Evolutionary conservation across 2,113 vertebrate species (phyloP), one percentile per base, ranked within the genome.

Genomic region (Hippocampus mohnikei): DNA sequence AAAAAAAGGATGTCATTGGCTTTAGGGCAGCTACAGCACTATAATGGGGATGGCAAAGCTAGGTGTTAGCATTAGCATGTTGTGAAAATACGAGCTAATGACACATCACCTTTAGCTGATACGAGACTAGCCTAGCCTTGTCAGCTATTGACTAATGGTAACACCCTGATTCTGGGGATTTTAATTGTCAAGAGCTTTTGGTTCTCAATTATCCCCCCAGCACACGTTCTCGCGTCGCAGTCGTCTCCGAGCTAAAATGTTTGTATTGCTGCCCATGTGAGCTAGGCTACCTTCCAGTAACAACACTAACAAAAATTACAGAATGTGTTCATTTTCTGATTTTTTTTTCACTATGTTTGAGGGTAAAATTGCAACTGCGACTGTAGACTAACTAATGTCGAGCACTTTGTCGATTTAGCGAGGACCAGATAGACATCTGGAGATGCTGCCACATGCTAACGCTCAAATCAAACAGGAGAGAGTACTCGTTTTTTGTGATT

Each of bases 11-110:
- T 65, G 62, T 44, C 13, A 64, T 11, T 25, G 41, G 63, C 63
- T 65, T 18, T 65, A 8, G 63, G 63, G 63, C 40, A 65, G 62
- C 62, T 65, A 65, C n/a, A 64, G 40, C 61, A 63, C 37, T 23
- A 12, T 4, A 63, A 6, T 33, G 27, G 27, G 27, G 27, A 59
- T 15, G 59, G 59, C 59, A 1, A 7, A 5, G 11, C 10, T 41
- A 41, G 10, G 21, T 12, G 61, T 63, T 41, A 41, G 61, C 61
- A 25, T 44, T 65, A 25, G n/a, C 37, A 13, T 42, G 20, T 41
- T n/a, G 61, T 25, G 40, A 65, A 65, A 44, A 25, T 15, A 5
- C 3, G 18, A 61, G 59, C 16, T 61, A 21, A 33, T 29, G 21
- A 20, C n/a, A 23, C n/a, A 13, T 53, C 21, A 53, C 52, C 8